Conservation (phyloP, 1,140 invertebrate genomes). For the Halesus radiatus region DNA sequence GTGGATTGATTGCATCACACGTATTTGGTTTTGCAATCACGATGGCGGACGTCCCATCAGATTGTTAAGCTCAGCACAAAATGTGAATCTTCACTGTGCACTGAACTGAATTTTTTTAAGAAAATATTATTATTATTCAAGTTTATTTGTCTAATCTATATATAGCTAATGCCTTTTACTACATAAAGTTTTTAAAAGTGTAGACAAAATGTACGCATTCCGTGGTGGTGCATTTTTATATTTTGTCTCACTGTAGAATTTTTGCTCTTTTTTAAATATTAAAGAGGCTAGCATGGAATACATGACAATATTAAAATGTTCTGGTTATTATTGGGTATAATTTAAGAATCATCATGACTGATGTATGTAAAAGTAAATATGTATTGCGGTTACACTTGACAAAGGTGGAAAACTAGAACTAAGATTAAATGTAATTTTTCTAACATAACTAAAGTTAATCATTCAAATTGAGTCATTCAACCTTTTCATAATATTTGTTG, state of each 20-base stretch:
- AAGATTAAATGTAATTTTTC: slow-evolving; percentile 5
- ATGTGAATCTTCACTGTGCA: slow-evolving; percentile 54
- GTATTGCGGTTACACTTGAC: background rate
- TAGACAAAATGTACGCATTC: slow-evolving; percentile 40
- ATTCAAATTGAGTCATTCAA: too few species aligned
- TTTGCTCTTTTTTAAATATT: slow-evolving; percentile 34
- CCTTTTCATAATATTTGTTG: too few species aligned
- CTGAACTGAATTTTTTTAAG: slow-evolving; percentile 53
- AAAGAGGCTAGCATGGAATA: slow-evolving; percentile 34
- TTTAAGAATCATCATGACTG: slow-evolving; percentile 34
- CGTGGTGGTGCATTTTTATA: slow-evolving; percentile 46
- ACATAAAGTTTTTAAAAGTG: slow-evolving; percentile 37
- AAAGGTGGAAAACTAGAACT: slow-evolving; percentile 29
- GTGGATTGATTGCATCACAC: slow-evolving; percentile 26
- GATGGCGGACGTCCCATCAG: background rate
- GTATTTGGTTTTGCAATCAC: slow-evolving; percentile 28
- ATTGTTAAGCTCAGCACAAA: slow-evolving; percentile 52
- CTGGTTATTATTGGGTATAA: slow-evolving; percentile 13
- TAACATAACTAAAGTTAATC: too few species aligned
- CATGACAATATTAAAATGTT: slow-evolving; percentile 36
- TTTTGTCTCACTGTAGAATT: slow-evolving; percentile 37
- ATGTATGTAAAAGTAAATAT: slow-evolving; percentile 11
- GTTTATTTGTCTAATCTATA: slow-evolving; percentile 45
- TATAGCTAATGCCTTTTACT: slow-evolving; percentile 53
- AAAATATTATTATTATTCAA: slow-evolving; percentile 45